Percentiles rank a stretch among this genome's conserved stretches.
Evolutionary conservation across 2,888 invertebrate species (phyloP).

Genomic region (Glaucopsyche alexis): DNA sequence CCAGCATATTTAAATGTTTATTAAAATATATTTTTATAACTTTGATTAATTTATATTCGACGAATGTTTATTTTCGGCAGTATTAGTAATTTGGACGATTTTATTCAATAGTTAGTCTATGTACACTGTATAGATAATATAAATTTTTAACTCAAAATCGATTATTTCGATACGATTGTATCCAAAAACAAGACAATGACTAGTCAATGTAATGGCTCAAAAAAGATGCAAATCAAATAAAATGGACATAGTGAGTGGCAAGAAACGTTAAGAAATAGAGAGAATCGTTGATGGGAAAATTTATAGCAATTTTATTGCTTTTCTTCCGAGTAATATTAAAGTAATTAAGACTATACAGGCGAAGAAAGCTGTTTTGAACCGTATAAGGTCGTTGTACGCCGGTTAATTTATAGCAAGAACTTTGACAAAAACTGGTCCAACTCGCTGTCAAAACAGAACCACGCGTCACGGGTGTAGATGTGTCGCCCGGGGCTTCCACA

Average conservation of each 20-base stretch:
- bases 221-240: background rate
- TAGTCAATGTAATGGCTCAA: background rate
- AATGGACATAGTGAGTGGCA: background rate
- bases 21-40: background rate
- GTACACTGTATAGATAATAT: background rate
- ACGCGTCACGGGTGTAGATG: slow-evolving; percentile 73
- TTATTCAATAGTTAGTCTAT: background rate
- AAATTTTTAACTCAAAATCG: background rate
- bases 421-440: slow-evolving; percentile 55
- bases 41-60: background rate
- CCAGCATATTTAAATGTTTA: too few species aligned
- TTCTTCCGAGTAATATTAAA: slow-evolving; percentile 43
- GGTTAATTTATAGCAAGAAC: slow-evolving; percentile 51
- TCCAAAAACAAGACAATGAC: background rate
- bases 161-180: background rate
- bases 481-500: slow-evolving; percentile 59
- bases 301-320: slow-evolving; percentile 4
- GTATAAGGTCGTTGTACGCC: slow-evolving; percentile 58
- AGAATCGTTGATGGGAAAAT: slow-evolving; percentile 1
- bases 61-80: background rate
- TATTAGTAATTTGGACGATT: background rate
- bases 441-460: slow-evolving; percentile 63
- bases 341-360: slow-evolving; percentile 75
- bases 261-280: background rate
- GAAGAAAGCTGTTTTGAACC: slow-evolving; percentile 61